These are phyloP conservation scores for Eolophus roseicapilla DNA, from an alignment of 2,113 vertebrate species.

Conservation along the genomic window DNA sequence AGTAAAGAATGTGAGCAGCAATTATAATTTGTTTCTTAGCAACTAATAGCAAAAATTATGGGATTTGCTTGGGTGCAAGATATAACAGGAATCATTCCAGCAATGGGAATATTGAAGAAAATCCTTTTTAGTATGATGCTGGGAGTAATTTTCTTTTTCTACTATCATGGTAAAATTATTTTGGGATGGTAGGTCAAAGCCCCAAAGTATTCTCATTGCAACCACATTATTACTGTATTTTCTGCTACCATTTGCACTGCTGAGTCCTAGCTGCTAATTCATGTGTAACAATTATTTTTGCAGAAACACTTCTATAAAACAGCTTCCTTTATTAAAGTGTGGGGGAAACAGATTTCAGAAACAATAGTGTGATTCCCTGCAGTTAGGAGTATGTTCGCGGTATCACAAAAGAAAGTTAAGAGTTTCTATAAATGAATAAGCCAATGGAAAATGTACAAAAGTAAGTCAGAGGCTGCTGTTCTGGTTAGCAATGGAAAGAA, in stretches of 20 bases:
- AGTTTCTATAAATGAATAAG: neutral
- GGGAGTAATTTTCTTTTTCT: conserved; percentile 53
- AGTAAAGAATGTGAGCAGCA: conserved; percentile 43
- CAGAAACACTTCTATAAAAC: neutral
- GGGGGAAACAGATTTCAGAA: neutral
- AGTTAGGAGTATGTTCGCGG: neutral
- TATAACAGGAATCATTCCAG: conserved; percentile 15
- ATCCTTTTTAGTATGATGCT: neutral
- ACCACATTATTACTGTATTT: neutral
- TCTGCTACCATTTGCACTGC: neutral
- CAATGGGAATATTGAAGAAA: conserved; percentile 36
- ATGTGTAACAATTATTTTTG: neutral
- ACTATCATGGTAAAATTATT: conserved; percentile 47
- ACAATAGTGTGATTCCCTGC: neutral
- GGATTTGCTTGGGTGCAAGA: conserved; percentile 45
- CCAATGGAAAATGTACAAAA: neutral
- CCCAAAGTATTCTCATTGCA: conserved; percentile 58
- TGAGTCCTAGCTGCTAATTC: neutral
- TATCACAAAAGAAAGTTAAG: neutral
- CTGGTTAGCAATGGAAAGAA: neutral
- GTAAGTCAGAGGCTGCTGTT: neutral
- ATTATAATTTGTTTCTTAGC: conserved; percentile 76
- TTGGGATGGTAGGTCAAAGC: conserved; percentile 62
- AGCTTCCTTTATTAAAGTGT: conserved; percentile 37
- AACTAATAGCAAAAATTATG: conserved; percentile 71